Evolutionary conservation across 2,888 invertebrate genomes (phyloP), one percentile per base, ranked within the genome.

Genomic region (Brachyptera putata): DNA sequence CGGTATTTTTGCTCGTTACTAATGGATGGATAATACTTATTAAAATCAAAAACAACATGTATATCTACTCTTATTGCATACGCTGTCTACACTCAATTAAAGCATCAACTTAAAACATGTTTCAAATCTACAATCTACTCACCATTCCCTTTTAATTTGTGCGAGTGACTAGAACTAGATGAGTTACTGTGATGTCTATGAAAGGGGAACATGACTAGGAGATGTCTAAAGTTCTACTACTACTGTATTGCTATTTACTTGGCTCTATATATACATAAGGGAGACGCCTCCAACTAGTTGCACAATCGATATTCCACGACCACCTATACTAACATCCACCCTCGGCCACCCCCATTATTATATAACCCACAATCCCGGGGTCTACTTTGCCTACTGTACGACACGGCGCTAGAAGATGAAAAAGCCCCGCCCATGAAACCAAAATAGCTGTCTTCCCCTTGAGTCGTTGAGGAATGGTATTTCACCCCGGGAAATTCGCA

Each of bases 151-250:
- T 55, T 53, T 4, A 24, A 26, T 24, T 59, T 36, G 39, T 22
- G 56, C 49, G 53, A 55, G 24, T 57, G 39, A 16, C 18, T 14
- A 11, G 55, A 26, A 36, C 14, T 53, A n/a, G 16, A 11, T 26
- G 25, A 41, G 22, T 43, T 56, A 16, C 56, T 58, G 34, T 63
- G 63, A 58, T 63, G 61, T 11, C 63, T 53, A 21, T 61, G 61
- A 25, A 63, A 63, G 43, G 63, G 63, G 46, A 61, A 63, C 63
- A 63, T 61, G 53, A 16, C 11, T n/a, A n/a, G n/a, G 5, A 30
- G 30, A 11, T 7, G 30, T 30, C 30, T 30, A 30, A 30, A 5
- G 30, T 7, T 30, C 7, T 7, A 11, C 30, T 11, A 30, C 30
- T 30, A 30, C 30, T 30, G 11, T 11, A 11, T 11, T 30, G 5